Evolutionary conservation across 2,888 invertebrate species (phyloP).

Genomic region (Operophtera brumata): DNA sequence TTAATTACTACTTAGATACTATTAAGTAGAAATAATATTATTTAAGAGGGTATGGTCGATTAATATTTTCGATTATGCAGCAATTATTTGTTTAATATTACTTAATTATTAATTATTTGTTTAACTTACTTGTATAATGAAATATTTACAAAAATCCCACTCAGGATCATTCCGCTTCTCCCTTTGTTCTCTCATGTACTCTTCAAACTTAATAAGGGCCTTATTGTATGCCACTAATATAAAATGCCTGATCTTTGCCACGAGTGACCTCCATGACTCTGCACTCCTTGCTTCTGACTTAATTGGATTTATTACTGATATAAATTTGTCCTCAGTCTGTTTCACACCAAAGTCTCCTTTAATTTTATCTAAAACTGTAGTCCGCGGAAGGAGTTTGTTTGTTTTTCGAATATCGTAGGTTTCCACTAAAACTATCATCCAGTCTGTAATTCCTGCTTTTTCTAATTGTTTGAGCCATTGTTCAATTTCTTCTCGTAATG

Average conservation of each 20-base stretch:
- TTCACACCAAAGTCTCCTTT: constrained; percentile 96
- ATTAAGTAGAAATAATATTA: no score
- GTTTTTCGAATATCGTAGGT: constrained; percentile 94
- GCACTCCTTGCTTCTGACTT: constrained; percentile 93
- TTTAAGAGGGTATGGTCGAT: no score
- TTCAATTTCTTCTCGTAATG: constrained; percentile 93
- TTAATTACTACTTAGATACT: no score
- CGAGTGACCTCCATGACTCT: constrained; percentile 93
- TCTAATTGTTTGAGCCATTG: constrained; percentile 91
- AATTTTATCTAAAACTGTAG: constrained; percentile 96
- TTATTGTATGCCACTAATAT: constrained; percentile 93
- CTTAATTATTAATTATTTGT: no score
- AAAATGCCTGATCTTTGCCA: constrained; percentile 90
- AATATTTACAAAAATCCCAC: constrained; percentile 98
- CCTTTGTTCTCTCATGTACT: constrained; percentile 92
- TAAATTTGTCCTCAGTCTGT: constrained; percentile 89
- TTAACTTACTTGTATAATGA: constrained; percentile 90
- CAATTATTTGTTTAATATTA: no score
- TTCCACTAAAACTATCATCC: constrained; percentile 96
- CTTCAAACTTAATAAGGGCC: constrained; percentile 92
- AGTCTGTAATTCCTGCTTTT: constrained; percentile 89
- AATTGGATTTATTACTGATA: constrained; percentile 94
- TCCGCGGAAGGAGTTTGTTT: constrained; percentile 93
- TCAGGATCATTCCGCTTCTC: constrained; percentile 93
- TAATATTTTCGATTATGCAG: no score